These are phyloP conservation scores for Diorhabda carinulata DNA, from an alignment of 1,140 invertebrate genomes.

Conservation along the genomic window DNA sequence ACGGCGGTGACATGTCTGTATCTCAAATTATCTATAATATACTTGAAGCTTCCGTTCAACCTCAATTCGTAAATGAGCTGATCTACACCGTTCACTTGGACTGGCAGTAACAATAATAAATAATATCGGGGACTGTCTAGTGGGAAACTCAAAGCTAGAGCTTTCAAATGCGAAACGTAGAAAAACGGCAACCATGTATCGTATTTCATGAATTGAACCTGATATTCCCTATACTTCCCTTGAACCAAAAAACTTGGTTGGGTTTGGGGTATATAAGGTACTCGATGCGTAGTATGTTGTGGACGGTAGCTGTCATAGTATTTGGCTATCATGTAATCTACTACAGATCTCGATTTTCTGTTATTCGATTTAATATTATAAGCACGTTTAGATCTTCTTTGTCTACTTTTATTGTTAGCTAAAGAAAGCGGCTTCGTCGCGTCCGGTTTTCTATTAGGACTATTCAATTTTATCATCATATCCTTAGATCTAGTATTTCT, in stretches of 20 bases:
- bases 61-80: constrained; percentile 44
- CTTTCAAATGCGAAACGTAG: constrained; percentile 67
- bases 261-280: constrained; percentile 16
- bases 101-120: constrained; percentile 58
- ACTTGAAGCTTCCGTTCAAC: constrained; percentile 54
- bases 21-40: constrained; percentile 62
- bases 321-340: constrained; percentile 38
- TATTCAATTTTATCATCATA: background rate
- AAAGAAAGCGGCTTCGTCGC: background rate
- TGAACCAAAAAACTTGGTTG: constrained; percentile 39
- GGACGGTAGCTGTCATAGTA: constrained; percentile 20
- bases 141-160: constrained; percentile 68
- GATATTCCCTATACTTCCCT: constrained; percentile 38
- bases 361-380: background rate
- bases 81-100: constrained; percentile 49
- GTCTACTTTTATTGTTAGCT: background rate
- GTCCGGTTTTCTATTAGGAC: background rate
- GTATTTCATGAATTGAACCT: constrained; percentile 60
- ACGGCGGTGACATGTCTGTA: constrained; percentile 66
- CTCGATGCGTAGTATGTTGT: background rate
- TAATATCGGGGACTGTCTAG: constrained; percentile 66
- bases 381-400: no score
- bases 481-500: background rate
- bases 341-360: constrained; percentile 29
- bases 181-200: constrained; percentile 69